These are phyloP conservation scores for Hippopotamyrus pictus DNA, from an alignment of 2,797 vertebrate genomes.

Conservation along the genomic window DNA sequence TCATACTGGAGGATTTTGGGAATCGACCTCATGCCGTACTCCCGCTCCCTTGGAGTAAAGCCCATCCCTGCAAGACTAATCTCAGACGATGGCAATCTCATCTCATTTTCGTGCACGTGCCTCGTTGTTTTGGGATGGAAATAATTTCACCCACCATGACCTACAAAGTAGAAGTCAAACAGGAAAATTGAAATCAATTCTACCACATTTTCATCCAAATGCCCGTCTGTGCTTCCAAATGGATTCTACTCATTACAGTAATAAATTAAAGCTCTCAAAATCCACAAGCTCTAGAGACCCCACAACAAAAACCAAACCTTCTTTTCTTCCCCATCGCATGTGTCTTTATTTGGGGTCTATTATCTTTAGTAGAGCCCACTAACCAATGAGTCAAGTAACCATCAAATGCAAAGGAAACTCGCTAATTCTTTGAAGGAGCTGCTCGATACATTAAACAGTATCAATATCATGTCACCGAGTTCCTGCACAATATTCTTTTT, in stretches of 20 bases:
- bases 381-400: slow-evolving; percentile 24
- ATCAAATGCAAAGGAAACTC: not conserved
- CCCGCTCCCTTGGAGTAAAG: not conserved
- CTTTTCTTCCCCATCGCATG: not conserved
- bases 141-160: slow-evolving; percentile 3
- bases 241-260: slow-evolving; percentile 11
- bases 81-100: not conserved
- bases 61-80: not conserved
- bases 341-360: slow-evolving; percentile 14
- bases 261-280: slow-evolving; percentile 18
- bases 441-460: slow-evolving; percentile 28
- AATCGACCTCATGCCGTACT: not conserved
- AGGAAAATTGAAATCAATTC: slow-evolving; percentile 1
- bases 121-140: not conserved
- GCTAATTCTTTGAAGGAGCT: slow-evolving; percentile 32
- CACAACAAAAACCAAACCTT: slow-evolving; percentile 1
- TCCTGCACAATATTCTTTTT: slow-evolving; percentile 24
- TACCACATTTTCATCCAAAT: not conserved
- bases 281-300: not conserved
- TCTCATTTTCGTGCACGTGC: not conserved
- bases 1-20: not conserved
- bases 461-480: slow-evolving; percentile 9
- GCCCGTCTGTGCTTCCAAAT: not conserved
- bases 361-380: slow-evolving; percentile 15
- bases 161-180: not conserved